Evolutionary conservation across 1,140 invertebrate species (phyloP).

Genomic region (Metaphire vulgaris): DNA sequence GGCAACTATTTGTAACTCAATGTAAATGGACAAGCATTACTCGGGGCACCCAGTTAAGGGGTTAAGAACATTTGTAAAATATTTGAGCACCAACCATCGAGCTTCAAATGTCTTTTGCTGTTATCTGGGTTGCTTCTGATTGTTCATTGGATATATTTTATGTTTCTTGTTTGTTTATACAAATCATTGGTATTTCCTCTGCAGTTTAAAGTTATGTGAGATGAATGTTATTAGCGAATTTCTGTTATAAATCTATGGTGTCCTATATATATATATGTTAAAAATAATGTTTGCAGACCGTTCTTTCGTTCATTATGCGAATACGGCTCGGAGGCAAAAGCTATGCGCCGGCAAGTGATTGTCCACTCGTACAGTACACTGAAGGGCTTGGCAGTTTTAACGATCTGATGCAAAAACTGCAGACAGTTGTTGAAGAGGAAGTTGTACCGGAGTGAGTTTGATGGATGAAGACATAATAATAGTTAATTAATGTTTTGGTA

Average conservation of each 20-base stretch:
- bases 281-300: conserved; percentile 36
- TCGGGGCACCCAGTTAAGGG: too few species aligned
- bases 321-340: conserved; percentile 48
- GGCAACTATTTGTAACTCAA: too few species aligned
- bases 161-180: not conserved
- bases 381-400: conserved; percentile 47
- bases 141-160: not conserved
- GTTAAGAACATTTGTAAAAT: too few species aligned
- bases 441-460: not conserved
- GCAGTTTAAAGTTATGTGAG: not conserved
- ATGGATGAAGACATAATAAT: not conserved
- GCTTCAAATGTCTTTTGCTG: not conserved
- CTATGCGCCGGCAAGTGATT: conserved; percentile 45
- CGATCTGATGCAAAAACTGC: conserved; percentile 46
- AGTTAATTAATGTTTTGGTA: not conserved
- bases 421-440: conserved; percentile 49
- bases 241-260: too few species aligned
- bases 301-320: conserved; percentile 44
- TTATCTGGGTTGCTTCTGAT: not conserved
- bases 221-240: not conserved
- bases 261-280: not conserved
- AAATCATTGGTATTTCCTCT: not conserved
- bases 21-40: too few species aligned
- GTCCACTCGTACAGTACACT: conserved; percentile 39
- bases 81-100: too few species aligned